Conservation (phyloP, 2,888 invertebrate species). For the Ormyrus labotus region DNA sequence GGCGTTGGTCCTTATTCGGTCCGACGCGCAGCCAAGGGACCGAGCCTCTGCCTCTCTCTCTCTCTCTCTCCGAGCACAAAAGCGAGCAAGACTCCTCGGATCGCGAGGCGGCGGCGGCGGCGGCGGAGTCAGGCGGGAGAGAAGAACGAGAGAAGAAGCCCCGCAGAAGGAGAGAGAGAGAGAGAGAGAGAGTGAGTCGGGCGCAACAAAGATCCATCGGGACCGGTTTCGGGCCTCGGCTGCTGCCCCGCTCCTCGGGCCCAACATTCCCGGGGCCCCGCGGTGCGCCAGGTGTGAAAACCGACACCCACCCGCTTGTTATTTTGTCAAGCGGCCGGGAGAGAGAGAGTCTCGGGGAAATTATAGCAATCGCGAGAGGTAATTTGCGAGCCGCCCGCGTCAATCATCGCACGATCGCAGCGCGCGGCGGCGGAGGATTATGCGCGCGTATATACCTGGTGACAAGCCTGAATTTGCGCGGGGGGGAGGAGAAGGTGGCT, state of each 20-base stretch:
- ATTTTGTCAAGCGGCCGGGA: slow-evolving; percentile 71
- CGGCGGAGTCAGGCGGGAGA: slow-evolving; percentile 20
- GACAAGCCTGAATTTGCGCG: too few species aligned
- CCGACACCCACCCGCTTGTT: slow-evolving; percentile 75
- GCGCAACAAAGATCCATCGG: slow-evolving; percentile 74
- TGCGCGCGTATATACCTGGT: too few species aligned
- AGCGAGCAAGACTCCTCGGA: background rate
- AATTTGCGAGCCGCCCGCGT: background rate
- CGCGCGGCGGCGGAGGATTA: too few species aligned
- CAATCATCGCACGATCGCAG: too few species aligned
- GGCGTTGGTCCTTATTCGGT: slow-evolving; percentile 61
- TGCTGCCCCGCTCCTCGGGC: slow-evolving; percentile 46
- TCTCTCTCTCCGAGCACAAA: background rate
- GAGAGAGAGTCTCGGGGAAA: background rate
- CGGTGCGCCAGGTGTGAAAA: slow-evolving; percentile 74
- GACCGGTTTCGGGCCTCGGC: slow-evolving; percentile 71
- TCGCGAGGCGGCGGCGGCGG: background rate
- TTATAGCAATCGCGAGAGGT: slow-evolving; percentile 26
- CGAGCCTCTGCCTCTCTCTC: background rate
- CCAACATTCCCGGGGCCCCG: slow-evolving; percentile 71
- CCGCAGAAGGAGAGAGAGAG: slow-evolving; percentile 13
- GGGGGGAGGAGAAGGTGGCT: too few species aligned
- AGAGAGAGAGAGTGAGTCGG: slow-evolving; percentile 54
- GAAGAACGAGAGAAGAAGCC: background rate
- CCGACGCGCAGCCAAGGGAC: slow-evolving; percentile 56